Conservation (phyloP, 2,888 invertebrate genomes). For the Acrocera orbiculus region DNA sequence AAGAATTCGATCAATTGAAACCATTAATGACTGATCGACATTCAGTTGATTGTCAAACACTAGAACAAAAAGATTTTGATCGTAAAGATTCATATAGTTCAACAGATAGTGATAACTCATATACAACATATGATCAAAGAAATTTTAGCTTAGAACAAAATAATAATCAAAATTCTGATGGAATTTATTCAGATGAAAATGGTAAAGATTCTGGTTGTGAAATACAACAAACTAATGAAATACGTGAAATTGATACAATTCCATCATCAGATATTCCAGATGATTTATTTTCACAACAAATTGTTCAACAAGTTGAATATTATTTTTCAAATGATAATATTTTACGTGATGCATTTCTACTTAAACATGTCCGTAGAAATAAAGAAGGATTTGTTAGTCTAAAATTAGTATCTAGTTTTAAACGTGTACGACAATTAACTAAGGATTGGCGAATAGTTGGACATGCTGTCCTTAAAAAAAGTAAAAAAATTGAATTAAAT, state of each 20-base stretch:
- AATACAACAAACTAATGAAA: constrained; percentile 33
- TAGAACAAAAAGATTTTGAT: constrained; percentile 22
- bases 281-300: constrained; percentile 59
- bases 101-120: constrained; percentile 36
- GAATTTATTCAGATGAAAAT: constrained; percentile 41
- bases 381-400: constrained; percentile 91
- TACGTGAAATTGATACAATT: constrained; percentile 34
- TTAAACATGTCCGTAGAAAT: constrained; percentile 87
- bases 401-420: constrained; percentile 88
- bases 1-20: constrained; percentile 29
- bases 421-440: constrained; percentile 82
- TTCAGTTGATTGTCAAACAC: constrained; percentile 18
- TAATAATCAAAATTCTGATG: constrained; percentile 21
- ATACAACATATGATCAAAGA: constrained; percentile 1
- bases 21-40: constrained; percentile 30
- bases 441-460: constrained; percentile 90
- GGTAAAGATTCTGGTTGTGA: constrained; percentile 49
- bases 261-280: constrained; percentile 38
- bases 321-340: constrained; percentile 93
- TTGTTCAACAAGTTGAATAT: constrained; percentile 79
- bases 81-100: constrained; percentile 40
- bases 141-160: constrained; percentile 1
- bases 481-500: constrained; percentile 70
- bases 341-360: constrained; percentile 82
- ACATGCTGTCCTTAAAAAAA: constrained; percentile 59